phyloP scores from a whole-genome alignment of 2,888 invertebrate species.

The Leptinotarsa juncta region DNA sequence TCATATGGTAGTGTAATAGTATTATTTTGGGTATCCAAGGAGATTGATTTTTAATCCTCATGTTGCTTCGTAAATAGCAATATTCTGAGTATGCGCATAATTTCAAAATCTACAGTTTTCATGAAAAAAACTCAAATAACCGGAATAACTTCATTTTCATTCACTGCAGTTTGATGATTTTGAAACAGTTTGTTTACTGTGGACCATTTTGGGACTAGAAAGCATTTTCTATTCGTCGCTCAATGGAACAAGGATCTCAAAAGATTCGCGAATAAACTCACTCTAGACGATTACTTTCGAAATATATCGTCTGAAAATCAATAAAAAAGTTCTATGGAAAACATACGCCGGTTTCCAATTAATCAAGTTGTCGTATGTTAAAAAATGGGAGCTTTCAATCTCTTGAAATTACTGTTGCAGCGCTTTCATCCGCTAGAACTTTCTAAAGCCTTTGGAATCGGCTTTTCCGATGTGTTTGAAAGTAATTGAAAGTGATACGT shows the following conservation, averaged over 20 bases:
- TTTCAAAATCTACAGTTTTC: too few species aligned
- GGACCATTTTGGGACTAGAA: too few species aligned
- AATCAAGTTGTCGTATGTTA: constrained; percentile 13
- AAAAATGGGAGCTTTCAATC: constrained; percentile 18
- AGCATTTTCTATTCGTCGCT: too few species aligned
- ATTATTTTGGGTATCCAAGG: too few species aligned
- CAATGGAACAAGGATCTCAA: not conserved
- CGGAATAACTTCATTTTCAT: too few species aligned
- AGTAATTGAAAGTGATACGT: constrained; percentile 16
- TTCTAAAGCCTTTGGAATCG: constrained; percentile 6
- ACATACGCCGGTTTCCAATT: constrained; percentile 1
- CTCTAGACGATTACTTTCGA: not conserved
- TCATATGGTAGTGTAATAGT: too few species aligned
- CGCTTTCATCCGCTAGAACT: constrained; percentile 11
- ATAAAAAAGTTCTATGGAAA: constrained; percentile 1
- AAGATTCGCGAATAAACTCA: not conserved
- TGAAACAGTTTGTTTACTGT: too few species aligned
- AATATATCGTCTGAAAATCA: not conserved
- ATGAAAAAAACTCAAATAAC: too few species aligned
- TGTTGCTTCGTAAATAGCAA: too few species aligned
- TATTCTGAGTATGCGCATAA: too few species aligned
- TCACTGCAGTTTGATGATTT: too few species aligned
- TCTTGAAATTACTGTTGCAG: not conserved
- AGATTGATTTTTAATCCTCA: too few species aligned
- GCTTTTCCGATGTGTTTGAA: not conserved